Percentiles rank a stretch among this genome's conserved stretches.
Conservation (phyloP, 2,797 vertebrate species). For the Meriones psammophilus region DNA sequence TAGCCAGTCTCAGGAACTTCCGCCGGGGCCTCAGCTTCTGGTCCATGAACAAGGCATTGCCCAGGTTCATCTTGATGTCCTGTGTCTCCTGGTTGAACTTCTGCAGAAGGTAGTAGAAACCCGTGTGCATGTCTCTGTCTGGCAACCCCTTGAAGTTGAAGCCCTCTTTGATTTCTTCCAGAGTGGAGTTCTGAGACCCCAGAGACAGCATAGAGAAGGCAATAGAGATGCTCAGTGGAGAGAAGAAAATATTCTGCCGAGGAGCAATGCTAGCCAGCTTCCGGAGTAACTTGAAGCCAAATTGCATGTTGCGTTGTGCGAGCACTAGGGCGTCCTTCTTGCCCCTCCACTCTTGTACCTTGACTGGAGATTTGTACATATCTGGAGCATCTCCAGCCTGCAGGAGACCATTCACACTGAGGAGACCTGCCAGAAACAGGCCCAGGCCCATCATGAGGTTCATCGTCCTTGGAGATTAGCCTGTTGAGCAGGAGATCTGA, state of each 20-base stretch:
- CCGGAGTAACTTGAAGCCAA: slow-evolving; percentile 92
- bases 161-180: slow-evolving; percentile 90
- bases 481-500: slow-evolving; percentile 43
- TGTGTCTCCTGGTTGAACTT: slow-evolving; percentile 81
- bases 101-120: slow-evolving; percentile 89
- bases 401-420: slow-evolving; percentile 46
- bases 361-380: neutral
- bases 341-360: neutral
- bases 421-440: slow-evolving; percentile 70
- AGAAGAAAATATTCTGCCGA: slow-evolving; percentile 93
- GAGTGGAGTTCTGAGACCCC: slow-evolving; percentile 91
- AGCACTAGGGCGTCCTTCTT: slow-evolving; percentile 63
- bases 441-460: slow-evolving; percentile 32
- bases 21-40: slow-evolving; percentile 85
- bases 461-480: slow-evolving; percentile 72
- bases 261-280: slow-evolving; percentile 85
- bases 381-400: neutral
- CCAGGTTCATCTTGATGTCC: slow-evolving; percentile 86
- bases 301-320: slow-evolving; percentile 87
- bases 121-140: slow-evolving; percentile 88
- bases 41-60: slow-evolving; percentile 91
- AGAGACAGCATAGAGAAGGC: slow-evolving; percentile 93
- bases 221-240: slow-evolving; percentile 92
- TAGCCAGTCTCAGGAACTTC: slow-evolving; percentile 88
- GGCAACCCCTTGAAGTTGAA: slow-evolving; percentile 90